Evolutionary conservation across 2,113 vertebrate species (phyloP), one percentile per base, ranked within the genome.

Genomic region (Sylvietta virens): DNA sequence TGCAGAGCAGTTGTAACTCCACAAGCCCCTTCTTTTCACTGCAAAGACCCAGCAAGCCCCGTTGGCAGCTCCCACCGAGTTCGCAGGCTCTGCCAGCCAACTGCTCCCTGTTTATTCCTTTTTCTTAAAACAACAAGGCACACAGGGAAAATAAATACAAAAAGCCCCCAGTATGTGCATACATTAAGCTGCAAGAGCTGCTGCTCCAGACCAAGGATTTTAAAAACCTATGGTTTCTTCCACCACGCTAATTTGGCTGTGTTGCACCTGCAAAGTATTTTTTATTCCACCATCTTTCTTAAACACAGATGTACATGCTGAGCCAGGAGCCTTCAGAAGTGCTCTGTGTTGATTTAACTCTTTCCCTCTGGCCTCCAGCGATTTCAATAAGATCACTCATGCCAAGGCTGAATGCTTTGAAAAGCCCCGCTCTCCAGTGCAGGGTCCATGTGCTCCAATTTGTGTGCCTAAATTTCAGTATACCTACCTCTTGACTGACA

Each of bases 221-320:
- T 1, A 74, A 95, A 89, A 96, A 64, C 39, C 72, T 61, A 64
- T 2, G 1, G 48, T 90, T 94, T 67, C 86, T 94, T 94, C 92
- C 35, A 61, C 77, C 0, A 0, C 0, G 0, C 57, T 91, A 90
- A 94, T 94, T 95, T 94, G 77, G 65, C 42, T 4, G 3, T n/a
- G 76, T 64, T 96, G 92, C 95, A 96, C 94, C 92, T 96, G 95
- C 92, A 86, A 95, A 95, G 90, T 73, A 81, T 71, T 92, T 95
- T 96, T 95, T 88, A 86, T 96, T 96, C 94, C 92, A 77, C 76
- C 82, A 60, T 93, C 82, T 60, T 91, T 83, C 90, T 92, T 83
- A 92, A 96, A 95, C 93, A 94, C 94, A 96, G 94, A 97, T 95
- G 94, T 80, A 92, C 94, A 83, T 40, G 85, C 96, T 93, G 95